A percentile compares a stretch with the other conserved stretches of the same genome.
phyloP scores from a whole-genome alignment of 1,140 invertebrate species.

The Heterodera carotae region DNA sequence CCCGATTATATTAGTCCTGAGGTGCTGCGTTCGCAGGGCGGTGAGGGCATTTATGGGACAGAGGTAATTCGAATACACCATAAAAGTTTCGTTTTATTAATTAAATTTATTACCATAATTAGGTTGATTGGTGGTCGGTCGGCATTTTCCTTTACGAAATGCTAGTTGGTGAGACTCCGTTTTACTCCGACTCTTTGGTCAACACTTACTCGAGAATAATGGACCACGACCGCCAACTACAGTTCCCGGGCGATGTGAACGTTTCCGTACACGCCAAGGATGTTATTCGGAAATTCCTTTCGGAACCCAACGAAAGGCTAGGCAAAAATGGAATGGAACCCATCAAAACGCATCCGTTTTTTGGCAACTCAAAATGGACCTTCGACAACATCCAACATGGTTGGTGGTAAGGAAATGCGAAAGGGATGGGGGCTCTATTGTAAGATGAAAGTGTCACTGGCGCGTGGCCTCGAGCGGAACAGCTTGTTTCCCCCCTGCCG shows the following conservation, averaged over 20 bases:
- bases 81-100: no score
- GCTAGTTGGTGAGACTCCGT: constrained; percentile 95
- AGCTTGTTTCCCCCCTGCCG: background rate
- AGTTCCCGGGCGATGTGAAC: constrained; percentile 86
- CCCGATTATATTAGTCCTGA: constrained; percentile 99
- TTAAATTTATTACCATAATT: no score
- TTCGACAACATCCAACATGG: constrained; percentile 91
- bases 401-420: constrained; percentile 59
- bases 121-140: constrained; percentile 98
- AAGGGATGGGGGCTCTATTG: background rate
- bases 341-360: constrained; percentile 92
- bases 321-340: constrained; percentile 91
- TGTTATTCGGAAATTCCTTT: constrained; percentile 88
- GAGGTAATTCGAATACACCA: constrained; percentile 72
- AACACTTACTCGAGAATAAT: constrained; percentile 84
- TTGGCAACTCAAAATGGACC: constrained; percentile 93
- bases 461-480: no score
- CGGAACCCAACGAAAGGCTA: constrained; percentile 79
- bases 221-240: constrained; percentile 92
- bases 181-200: constrained; percentile 95
- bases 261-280: constrained; percentile 87
- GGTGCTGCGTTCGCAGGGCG: constrained; percentile 92
- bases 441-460: no score
- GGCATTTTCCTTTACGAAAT: constrained; percentile 98
- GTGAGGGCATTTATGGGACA: constrained; percentile 81